Evolutionary conservation across 1,140 invertebrate species (phyloP).

Genomic region (Halyomorpha halys): DNA sequence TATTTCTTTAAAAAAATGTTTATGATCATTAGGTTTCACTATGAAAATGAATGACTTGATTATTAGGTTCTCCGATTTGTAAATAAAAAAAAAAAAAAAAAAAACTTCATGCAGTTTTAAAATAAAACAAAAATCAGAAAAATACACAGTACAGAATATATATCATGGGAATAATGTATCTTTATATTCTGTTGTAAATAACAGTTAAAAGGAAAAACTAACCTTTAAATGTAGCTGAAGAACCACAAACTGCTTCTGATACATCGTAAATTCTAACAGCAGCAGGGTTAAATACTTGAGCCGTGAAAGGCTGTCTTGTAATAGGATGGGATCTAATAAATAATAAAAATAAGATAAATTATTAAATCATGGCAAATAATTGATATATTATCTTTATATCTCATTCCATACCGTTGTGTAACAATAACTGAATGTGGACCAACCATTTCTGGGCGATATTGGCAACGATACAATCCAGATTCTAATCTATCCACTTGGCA

Average conservation of each 20-base stretch:
- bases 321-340: constrained; percentile 40
- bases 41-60: too few relatives aligned
- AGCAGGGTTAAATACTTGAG: constrained; percentile 77
- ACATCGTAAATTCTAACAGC: constrained; percentile 68
- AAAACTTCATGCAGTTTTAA: too few relatives aligned
- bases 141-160: too few relatives aligned
- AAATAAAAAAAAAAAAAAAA: too few relatives aligned
- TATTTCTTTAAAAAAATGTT: too few relatives aligned
- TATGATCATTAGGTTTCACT: too few relatives aligned
- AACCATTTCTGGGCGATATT: constrained; percentile 47
- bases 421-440: constrained; percentile 51
- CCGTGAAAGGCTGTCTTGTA: constrained; percentile 50
- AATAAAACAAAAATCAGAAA: too few relatives aligned
- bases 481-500: constrained; percentile 41
- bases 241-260: constrained; percentile 68
- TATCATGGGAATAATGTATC: too few relatives aligned
- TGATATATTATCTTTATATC: background rate
- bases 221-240: constrained; percentile 69
- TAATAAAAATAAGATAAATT: background rate
- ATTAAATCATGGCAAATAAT: background rate
- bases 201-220: constrained; percentile 24
- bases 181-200: too few relatives aligned
- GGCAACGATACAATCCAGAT: constrained; percentile 42
- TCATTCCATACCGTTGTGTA: constrained; percentile 28
- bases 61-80: too few relatives aligned